Evolutionary conservation across 2,797 vertebrate species (phyloP).

Genomic region (Avahi laniger): DNA sequence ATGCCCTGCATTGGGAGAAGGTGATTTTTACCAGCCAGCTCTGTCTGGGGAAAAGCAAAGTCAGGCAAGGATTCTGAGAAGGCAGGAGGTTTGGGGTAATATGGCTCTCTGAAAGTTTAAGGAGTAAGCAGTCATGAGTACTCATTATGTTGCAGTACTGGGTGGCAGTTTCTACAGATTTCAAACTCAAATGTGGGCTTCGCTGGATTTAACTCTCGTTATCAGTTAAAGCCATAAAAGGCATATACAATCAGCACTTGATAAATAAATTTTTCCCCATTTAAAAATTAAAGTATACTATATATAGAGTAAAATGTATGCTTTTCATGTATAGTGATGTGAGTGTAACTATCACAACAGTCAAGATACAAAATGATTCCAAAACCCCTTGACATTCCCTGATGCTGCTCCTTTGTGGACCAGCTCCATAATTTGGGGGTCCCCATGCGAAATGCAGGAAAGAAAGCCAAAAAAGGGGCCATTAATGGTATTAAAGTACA

Average conservation of each 20-base stretch:
- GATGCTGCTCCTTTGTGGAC: background rate
- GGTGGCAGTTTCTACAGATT: background rate
- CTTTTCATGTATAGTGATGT: background rate
- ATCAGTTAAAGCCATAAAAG: background rate
- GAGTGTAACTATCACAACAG: background rate
- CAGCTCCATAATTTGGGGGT: background rate
- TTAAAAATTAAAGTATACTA: background rate
- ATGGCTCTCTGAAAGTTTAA: background rate
- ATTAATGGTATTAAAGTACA: background rate
- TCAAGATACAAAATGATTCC: background rate
- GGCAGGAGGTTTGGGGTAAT: background rate
- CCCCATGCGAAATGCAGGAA: background rate
- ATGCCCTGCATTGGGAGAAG: background rate
- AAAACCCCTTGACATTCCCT: background rate
- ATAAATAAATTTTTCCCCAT: background rate
- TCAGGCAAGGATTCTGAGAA: background rate
- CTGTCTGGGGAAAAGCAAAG: background rate
- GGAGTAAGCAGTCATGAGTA: background rate
- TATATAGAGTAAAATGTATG: background rate
- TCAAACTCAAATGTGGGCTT: background rate
- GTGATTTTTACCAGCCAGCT: background rate
- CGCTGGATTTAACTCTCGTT: background rate
- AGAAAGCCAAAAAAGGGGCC: background rate
- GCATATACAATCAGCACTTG: background rate
- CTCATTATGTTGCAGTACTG: background rate